Evolutionary conservation across 2,113 vertebrate genomes (phyloP).

Genomic region (Proteles cristata): DNA sequence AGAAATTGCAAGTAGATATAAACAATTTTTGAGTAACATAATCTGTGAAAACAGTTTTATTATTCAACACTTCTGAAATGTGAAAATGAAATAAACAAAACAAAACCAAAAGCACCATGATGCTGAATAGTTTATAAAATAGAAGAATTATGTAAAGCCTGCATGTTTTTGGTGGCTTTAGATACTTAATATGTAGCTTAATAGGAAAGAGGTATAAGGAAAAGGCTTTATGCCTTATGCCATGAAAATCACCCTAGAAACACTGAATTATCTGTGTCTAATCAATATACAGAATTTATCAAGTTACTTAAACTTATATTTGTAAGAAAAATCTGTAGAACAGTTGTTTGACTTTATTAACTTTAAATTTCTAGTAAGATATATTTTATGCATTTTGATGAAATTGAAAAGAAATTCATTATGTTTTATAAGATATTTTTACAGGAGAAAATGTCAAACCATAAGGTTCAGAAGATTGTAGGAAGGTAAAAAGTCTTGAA

Average conservation of each 20-base stretch:
- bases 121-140: conserved; percentile 22
- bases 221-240: not conserved
- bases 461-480: conserved; percentile 30
- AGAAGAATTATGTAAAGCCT: conserved; percentile 38
- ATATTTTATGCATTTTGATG: not conserved
- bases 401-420: conserved; percentile 20
- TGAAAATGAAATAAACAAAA: conserved; percentile 79
- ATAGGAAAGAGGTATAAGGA: not conserved
- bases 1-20: conserved; percentile 65
- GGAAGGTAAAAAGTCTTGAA: conserved; percentile 32
- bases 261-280: not conserved
- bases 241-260: not conserved
- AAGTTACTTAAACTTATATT: not conserved
- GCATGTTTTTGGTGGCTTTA: not conserved
- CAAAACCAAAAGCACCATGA: conserved; percentile 12
- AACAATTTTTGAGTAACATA: conserved; percentile 51
- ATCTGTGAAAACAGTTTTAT: conserved; percentile 75
- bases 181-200: not conserved
- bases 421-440: conserved; percentile 55
- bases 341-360: not conserved
- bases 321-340: not conserved
- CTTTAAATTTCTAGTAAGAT: conserved; percentile 32
- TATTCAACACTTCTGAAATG: conserved; percentile 74
- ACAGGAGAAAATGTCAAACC: not conserved
- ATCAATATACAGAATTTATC: not conserved